Evolutionary conservation across 2,113 vertebrate genomes (phyloP), one percentile per base, ranked within the genome.

Genomic region (Tricholaema leucomelas): DNA sequence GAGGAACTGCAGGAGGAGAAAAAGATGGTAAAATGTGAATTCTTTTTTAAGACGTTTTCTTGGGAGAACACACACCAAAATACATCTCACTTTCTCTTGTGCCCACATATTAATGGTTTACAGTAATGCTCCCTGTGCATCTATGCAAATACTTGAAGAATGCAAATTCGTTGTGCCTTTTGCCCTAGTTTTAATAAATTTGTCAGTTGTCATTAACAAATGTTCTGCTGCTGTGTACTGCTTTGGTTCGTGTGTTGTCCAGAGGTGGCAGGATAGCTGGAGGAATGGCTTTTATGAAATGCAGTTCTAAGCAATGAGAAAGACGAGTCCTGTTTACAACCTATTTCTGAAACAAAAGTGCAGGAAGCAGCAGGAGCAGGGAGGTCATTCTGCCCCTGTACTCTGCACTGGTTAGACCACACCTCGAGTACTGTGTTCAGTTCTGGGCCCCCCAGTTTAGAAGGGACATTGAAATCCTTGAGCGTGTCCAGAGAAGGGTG

Each of bases 61-160:
- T 94, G 88, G 91, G 94, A 96, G 94, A 96, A 94, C 25, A 8
- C 67, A 66, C 8, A 82, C 36, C 42, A 85, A 86, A 88, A 85
- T 78, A 79, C 64, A 72, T 94, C 92, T 94, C 88, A 89, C 64
- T 85, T 96, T 94, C 89, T 96, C 84, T 92, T 23, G 15, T 88
- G 61, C 92, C 89, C 86, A 81, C 55, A 33, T 94, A 58, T 90
- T 94, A 95, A 95, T 96, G 93, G 98, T 98, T 98, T 98, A 98
- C 97, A 98, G 77, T 89, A 95, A 94, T 91, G 55, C 71, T 97
- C 88, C 95, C 93, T 96, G 91, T 97, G 92, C 85, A 97, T 94
- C 97, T 97, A 97, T 98, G 97, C 97, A 98, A 97, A 97, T 98
- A 98, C 98, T 98, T 98, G 98, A 98, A 98, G 77, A 93, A 96